Conservation (phyloP, 1,140 invertebrate species). For the Octopus sinensis region DNA sequence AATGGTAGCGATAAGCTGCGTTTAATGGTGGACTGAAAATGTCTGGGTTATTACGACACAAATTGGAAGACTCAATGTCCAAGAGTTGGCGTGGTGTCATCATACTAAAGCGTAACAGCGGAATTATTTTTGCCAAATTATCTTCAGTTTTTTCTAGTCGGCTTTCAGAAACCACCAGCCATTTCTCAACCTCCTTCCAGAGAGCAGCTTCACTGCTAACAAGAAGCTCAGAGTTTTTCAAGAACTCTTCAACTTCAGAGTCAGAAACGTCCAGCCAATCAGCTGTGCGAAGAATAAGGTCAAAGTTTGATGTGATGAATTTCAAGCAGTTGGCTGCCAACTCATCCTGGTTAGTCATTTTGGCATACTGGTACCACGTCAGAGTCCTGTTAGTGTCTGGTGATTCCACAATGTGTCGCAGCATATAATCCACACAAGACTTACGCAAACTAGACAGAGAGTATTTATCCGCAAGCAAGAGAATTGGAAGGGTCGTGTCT, state of each 20-base stretch:
- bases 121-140: slow-evolving; percentile 42
- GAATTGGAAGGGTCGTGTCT: slow-evolving; percentile 43
- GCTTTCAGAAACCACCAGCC: slow-evolving; percentile 36
- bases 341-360: slow-evolving; percentile 39
- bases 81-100: slow-evolving; percentile 46
- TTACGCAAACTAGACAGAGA: slow-evolving; percentile 39
- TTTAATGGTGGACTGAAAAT: slow-evolving; percentile 39
- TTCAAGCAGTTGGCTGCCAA: slow-evolving; percentile 45
- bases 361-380: slow-evolving; percentile 52
- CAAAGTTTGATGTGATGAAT: slow-evolving; percentile 52
- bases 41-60: slow-evolving; percentile 31
- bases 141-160: slow-evolving; percentile 32
- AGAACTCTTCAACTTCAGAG: slow-evolving; percentile 42
- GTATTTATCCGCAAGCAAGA: slow-evolving; percentile 53
- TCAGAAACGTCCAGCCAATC: slow-evolving; percentile 46
- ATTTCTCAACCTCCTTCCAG: slow-evolving; percentile 44
- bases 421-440: slow-evolving; percentile 53
- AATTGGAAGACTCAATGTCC: slow-evolving; percentile 38
- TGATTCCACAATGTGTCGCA: slow-evolving; percentile 44
- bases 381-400: slow-evolving; percentile 50
- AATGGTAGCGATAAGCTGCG: slow-evolving; percentile 43
- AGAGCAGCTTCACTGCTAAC: slow-evolving; percentile 42
- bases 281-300: slow-evolving; percentile 41
- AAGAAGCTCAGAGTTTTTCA: slow-evolving; percentile 49
- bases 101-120: slow-evolving; percentile 46